Evolutionary conservation across 2,797 vertebrate species (phyloP).

Genomic region (Gymnothorax reevesii): DNA sequence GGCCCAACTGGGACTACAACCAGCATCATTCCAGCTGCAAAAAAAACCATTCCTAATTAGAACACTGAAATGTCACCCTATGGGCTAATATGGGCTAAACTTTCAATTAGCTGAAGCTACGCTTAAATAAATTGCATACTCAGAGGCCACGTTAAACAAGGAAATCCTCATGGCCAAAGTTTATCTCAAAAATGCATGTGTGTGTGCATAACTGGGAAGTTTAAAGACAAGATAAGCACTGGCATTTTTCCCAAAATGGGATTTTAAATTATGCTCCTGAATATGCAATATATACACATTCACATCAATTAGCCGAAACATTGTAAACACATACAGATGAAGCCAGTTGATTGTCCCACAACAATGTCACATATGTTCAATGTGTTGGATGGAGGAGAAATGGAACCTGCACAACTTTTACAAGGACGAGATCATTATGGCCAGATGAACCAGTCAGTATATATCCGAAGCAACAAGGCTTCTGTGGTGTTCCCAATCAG

Average conservation of each 20-base stretch:
- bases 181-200: not conserved
- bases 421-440: no score
- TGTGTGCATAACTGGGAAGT: not conserved
- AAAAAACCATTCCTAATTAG: not conserved
- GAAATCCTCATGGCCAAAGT: not conserved
- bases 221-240: not conserved
- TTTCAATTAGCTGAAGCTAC: conserved; percentile 4
- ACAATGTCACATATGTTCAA: not conserved
- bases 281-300: no score
- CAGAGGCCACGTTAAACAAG: not conserved
- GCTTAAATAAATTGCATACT: not conserved
- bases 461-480: no score
- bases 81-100: conserved; percentile 8
- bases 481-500: no score
- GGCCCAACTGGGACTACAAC: not conserved
- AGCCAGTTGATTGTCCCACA: not conserved
- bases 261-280: not conserved
- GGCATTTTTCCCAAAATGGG: not conserved
- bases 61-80: not conserved
- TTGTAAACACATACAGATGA: no score
- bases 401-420: no score
- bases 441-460: no score
- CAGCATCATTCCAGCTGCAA: not conserved
- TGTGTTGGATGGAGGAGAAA: no score
- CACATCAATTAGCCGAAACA: no score